Base-by-base conservation (phyloP, 2,888 invertebrate species). In the Pecten maximus region DNA sequence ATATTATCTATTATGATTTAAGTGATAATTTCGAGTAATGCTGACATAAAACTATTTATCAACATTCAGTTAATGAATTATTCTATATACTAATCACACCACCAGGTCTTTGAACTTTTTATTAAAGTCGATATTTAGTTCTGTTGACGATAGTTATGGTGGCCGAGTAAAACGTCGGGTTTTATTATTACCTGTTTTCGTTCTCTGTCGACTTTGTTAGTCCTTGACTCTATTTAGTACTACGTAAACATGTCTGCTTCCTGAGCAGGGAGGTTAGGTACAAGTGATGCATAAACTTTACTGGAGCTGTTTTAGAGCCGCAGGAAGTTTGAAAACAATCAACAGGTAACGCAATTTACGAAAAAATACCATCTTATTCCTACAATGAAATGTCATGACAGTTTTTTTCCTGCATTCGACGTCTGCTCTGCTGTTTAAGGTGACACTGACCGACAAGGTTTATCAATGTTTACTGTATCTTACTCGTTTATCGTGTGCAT, bases 201-300 rank as follows among this genome's bases (percentile, higher is more conserved):
- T n/a, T 54, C n/a, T 6, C 19, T 54, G 54, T 44, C 44, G 2
- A 23, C n/a, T 2, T 1, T 8, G 3, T 54, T 2, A n/a, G 12
- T 19, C n/a, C n/a, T 54, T 0, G 23, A 23, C 19, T 6, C n/a
- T 6, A 2, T 54, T 54, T 54, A 54, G 54, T 54, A n/a, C 54
- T 54, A 54, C 54, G 74, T 74, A 74, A 74, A 74, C 74, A 74
- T 74, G 74, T 28, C 74, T 74, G 74, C 74, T 6, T 4, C 74
- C 74, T 74, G 2, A 28, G 12, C 35, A 23, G 10, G 74, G 35
- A 74, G 35, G 28, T 35, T 74, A 10, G 8, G 54, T n/a, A 12
- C 74, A 35, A 60, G 74, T 15, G 74, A 74, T 74, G 74, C 74
- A 74, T 74, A 74, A 74, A 23, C 35, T 74, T 10, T 74, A 6